Base-by-base conservation (phyloP, 2,888 invertebrate genomes). In the Cephus pulcher region DNA sequence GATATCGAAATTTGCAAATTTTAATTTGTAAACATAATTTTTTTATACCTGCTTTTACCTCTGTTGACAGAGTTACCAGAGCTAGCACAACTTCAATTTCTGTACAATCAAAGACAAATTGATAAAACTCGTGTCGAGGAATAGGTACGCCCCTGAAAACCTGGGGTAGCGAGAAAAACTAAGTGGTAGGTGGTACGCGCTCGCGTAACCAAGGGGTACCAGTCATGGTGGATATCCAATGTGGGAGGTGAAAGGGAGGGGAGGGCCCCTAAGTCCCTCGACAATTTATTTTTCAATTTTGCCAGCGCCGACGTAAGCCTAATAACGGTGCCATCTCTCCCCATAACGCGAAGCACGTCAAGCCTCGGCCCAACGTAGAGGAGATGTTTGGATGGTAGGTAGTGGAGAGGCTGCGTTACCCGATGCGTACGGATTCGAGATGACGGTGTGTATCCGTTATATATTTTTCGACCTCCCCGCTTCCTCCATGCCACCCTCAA, bases 261-360 rank as follows among this genome's bases (percentile, higher is more conserved):
- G 32, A 34, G 71, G 33, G 33, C 71, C 71, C 71, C 71, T 75
- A 76, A 76, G 80, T 80, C 80, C 80, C 80, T 80, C 80, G 77
- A 79, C 80, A 80, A 80, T 80, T 80, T 80, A 80, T 80, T 79
- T 80, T 80, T 80, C 80, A 80, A 80, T 80, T 80, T 80, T 74
- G 71, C 76, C 68, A 73, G 71, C 74, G 75, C 76, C 73, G 40
- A 73, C 79, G 77, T 80, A 80, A 80, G 80, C 79, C 80, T 80
- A 76, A 80, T 80, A 79, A 77, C 80, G 75, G 78, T 79, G 77
- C 79, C 79, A 77, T 80, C 75, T 80, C 79, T 79, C 74, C 76
- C 76, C 76, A 73, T 74, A 73, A 76, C 73, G 73, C 78, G 71
- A 15, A 71, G 71, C 71, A 34, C 71, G 71, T 71, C 71, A 23